These are phyloP conservation scores for Cnemophilus loriae DNA, from an alignment of 2,113 vertebrate species.

Conservation along the genomic window DNA sequence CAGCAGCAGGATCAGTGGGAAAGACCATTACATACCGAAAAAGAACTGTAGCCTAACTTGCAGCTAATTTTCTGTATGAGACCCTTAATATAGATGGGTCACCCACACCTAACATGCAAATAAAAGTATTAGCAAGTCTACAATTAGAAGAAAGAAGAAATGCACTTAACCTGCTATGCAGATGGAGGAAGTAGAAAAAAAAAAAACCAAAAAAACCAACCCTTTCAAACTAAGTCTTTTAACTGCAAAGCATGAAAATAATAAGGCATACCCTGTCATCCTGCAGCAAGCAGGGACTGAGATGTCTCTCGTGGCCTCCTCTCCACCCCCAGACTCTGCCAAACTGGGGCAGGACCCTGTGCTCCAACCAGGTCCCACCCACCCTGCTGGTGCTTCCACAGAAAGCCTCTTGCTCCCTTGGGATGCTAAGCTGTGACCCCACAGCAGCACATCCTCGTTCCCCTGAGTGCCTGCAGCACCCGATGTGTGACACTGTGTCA, in stretches of 20 bases:
- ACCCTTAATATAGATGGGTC: background rate
- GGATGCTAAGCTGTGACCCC: background rate
- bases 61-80: background rate
- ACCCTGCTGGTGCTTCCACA: background rate
- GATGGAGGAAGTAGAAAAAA: background rate
- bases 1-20: background rate
- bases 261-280: background rate
- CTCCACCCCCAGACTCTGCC: background rate
- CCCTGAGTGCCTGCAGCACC: background rate
- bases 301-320: background rate
- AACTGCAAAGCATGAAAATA: background rate
- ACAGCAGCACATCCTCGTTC: background rate
- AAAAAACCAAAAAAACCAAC: no score
- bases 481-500: rapidly evolving
- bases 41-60: background rate
- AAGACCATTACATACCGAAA: background rate
- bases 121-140: background rate
- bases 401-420: background rate
- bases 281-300: background rate
- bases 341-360: background rate
- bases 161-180: background rate
- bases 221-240: background rate
- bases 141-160: background rate
- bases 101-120: background rate
- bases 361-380: background rate